phyloP scores from a whole-genome alignment of 2,888 invertebrate genomes.

The Pterobdella sp. region DNA sequence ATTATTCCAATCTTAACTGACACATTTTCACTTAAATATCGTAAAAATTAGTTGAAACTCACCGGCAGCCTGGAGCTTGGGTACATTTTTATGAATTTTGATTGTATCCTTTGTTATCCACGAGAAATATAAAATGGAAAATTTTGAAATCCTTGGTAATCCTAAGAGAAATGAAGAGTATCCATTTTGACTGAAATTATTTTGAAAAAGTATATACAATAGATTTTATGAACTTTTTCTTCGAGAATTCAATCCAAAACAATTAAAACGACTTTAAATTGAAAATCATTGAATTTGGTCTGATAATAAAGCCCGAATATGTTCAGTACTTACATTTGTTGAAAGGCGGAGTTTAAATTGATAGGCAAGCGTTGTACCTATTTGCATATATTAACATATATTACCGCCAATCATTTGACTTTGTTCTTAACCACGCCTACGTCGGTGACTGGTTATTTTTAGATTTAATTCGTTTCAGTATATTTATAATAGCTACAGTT shows the following conservation, averaged over 20 bases:
- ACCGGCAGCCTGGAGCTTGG: conserved; percentile 27
- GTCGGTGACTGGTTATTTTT: conserved; percentile 19
- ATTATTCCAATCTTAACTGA: not conserved
- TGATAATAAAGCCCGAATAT: conserved; percentile 1
- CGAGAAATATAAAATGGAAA: not conserved
- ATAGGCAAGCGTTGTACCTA: not conserved
- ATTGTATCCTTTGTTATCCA: not conserved
- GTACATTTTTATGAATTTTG: conserved; percentile 15
- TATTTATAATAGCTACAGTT: not conserved
- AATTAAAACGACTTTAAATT: not conserved
- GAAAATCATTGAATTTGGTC: not conserved
- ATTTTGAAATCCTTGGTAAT: not conserved
- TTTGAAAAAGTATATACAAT: too few relatives aligned
- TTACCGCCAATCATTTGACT: conserved; percentile 22
- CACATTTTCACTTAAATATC: not conserved
- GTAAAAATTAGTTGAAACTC: not conserved
- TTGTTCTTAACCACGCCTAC: conserved; percentile 14
- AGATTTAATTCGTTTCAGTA: too few relatives aligned
- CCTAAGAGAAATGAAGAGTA: not conserved
- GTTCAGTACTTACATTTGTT: conserved; percentile 14
- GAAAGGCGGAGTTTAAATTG: conserved; percentile 6
- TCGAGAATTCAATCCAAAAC: not conserved
- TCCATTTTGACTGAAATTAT: not conserved
- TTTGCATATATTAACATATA: conserved; percentile 27
- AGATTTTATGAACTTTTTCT: too few relatives aligned